A percentile compares a stretch with the other conserved stretches of the same genome.
phyloP scores from a whole-genome alignment of 2,797 vertebrate species.

The Rhadinocentrus ornatus region DNA sequence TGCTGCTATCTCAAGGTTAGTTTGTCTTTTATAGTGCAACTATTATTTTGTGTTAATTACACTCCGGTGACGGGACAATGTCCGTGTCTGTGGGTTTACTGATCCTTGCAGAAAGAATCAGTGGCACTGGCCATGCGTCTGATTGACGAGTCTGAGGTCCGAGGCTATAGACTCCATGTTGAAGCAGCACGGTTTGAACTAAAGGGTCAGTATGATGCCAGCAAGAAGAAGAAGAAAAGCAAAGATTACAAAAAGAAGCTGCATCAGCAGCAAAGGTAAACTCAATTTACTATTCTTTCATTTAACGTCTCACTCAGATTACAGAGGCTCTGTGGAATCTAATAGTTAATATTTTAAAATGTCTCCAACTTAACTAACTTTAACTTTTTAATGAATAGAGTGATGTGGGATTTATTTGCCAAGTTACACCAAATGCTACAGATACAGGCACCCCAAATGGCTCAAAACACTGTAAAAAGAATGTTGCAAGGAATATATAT shows the following conservation, averaged over 20 bases:
- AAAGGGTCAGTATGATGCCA: slow-evolving; percentile 94
- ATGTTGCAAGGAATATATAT: too few species aligned
- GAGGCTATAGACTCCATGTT: slow-evolving; percentile 93
- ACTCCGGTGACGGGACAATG: neutral
- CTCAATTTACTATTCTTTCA: neutral
- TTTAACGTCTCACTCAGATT: neutral
- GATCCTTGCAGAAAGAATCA: slow-evolving; percentile 86
- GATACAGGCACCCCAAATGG: too few species aligned
- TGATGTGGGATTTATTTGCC: neutral
- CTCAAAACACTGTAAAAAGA: too few species aligned
- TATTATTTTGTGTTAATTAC: neutral
- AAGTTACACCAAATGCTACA: neutral
- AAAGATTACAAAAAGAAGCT: slow-evolving; percentile 95
- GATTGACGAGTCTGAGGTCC: slow-evolving; percentile 92
- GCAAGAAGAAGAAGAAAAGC: slow-evolving; percentile 95
- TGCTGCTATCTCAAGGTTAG: slow-evolving; percentile 94
- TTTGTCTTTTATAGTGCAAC: neutral
- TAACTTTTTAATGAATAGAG: too few species aligned
- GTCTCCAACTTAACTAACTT: too few species aligned
- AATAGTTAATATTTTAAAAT: too few species aligned
- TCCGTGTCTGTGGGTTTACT: slow-evolving; percentile 3
- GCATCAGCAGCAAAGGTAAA: slow-evolving; percentile 93
- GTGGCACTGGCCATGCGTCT: slow-evolving; percentile 88
- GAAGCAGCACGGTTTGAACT: slow-evolving; percentile 93
- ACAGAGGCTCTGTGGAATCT: neutral